These are phyloP conservation scores for Agonopterix alstromeriana DNA, from an alignment of 2,888 invertebrate species.

Conservation along the genomic window DNA sequence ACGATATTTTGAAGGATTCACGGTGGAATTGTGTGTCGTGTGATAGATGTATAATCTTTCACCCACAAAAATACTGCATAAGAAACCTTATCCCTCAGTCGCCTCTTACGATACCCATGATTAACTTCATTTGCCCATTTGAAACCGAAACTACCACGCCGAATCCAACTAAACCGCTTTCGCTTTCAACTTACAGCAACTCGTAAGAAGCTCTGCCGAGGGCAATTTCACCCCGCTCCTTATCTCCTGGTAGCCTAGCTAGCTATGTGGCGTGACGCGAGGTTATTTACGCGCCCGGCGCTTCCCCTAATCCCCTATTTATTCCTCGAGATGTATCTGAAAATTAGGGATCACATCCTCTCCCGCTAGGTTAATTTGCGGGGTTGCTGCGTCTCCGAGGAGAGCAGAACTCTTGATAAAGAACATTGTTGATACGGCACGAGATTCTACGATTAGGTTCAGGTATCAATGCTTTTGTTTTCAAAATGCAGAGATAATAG, in stretches of 20 bases:
- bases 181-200: slow-evolving; percentile 24
- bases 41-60: no score
- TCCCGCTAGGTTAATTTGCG: slow-evolving; percentile 60
- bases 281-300: slow-evolving; percentile 69
- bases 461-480: slow-evolving; percentile 26
- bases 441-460: slow-evolving; percentile 34
- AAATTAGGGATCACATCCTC: slow-evolving; percentile 73
- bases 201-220: slow-evolving; percentile 30
- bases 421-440: slow-evolving; percentile 37
- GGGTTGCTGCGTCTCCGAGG: slow-evolving; percentile 30
- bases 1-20: no score
- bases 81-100: no score
- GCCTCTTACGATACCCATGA: no score
- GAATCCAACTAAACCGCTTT: slow-evolving; percentile 5
- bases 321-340: slow-evolving; percentile 74
- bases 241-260: slow-evolving; percentile 50
- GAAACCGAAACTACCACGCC: no score
- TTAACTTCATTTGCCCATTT: not conserved
- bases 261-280: slow-evolving; percentile 54
- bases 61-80: no score
- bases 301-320: slow-evolving; percentile 74
- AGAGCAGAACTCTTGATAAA: slow-evolving; percentile 32
- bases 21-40: no score
- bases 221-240: slow-evolving; percentile 58
- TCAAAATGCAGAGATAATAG: slow-evolving; percentile 21